phyloP scores from a whole-genome alignment of 2,797 vertebrate genomes.

The Sciurus carolinensis region DNA sequence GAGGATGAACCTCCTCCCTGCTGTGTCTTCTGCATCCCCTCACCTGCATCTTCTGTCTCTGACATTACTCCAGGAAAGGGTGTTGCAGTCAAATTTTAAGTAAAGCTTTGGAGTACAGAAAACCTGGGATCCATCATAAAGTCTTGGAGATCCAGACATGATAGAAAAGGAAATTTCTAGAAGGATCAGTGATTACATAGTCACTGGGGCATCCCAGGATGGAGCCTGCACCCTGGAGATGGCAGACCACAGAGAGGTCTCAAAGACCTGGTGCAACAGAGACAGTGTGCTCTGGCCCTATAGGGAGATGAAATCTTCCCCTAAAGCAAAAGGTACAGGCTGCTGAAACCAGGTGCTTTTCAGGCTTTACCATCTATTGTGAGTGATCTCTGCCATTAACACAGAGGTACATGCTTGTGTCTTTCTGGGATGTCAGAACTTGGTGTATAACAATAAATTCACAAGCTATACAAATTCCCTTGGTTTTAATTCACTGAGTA shows the following conservation, averaged over 20 bases:
- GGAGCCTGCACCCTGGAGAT: not conserved
- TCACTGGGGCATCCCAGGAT: not conserved
- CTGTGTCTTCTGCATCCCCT: not conserved
- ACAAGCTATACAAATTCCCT: no score
- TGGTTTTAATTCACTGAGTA: no score
- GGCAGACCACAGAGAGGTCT: not conserved
- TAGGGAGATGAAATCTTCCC: fast-evolving
- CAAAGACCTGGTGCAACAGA: no score
- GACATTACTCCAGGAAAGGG: not conserved
- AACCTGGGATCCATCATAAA: fast-evolving
- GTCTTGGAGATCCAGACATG: not conserved
- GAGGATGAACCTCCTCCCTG: fast-evolving
- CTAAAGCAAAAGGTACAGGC: not conserved
- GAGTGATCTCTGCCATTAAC: no score
- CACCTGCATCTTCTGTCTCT: fast-evolving
- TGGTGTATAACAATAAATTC: no score
- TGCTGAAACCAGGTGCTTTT: fast-evolving
- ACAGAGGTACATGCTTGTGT: no score
- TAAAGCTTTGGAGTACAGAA: not conserved
- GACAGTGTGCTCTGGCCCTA: not conserved
- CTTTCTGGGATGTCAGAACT: no score
- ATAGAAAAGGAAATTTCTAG: not conserved
- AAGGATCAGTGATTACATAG: not conserved
- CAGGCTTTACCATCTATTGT: fast-evolving
- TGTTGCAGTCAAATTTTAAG: not conserved